phyloP scores from a whole-genome alignment of 2,113 vertebrate species.

The Acrocephalus arundinaceus region DNA sequence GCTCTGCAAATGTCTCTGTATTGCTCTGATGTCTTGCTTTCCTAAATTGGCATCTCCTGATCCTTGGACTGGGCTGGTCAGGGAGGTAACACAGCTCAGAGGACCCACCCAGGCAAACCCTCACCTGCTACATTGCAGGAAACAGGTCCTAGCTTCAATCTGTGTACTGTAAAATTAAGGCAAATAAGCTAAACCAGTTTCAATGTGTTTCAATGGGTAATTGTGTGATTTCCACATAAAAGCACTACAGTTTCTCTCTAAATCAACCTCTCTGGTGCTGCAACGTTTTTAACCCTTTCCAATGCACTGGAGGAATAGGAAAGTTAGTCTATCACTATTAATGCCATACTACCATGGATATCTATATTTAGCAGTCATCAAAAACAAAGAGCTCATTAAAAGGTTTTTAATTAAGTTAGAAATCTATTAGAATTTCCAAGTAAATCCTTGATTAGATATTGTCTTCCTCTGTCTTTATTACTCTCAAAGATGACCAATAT shows the following conservation, averaged over 20 bases:
- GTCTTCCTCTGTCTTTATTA: constrained; percentile 29
- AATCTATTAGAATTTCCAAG: constrained; percentile 28
- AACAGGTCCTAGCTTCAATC: neutral
- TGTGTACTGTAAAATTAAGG: neutral
- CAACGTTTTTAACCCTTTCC: neutral
- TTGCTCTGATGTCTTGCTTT: neutral
- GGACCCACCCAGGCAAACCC: neutral
- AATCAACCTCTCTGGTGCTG: neutral
- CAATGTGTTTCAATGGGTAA: neutral
- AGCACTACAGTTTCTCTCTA: neutral
- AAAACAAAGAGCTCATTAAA: neutral
- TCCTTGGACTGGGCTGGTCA: neutral
- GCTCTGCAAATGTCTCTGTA: neutral
- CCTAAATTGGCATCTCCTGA: neutral
- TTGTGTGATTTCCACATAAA: neutral
- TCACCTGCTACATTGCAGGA: neutral
- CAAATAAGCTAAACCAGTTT: neutral
- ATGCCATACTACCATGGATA: neutral
- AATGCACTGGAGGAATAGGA: neutral
- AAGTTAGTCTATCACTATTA: neutral
- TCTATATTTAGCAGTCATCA: neutral
- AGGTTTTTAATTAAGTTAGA: constrained; percentile 14
- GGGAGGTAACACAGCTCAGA: neutral
- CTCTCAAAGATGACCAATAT: neutral
- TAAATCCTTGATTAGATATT: constrained; percentile 11